Percentiles rank a stretch among this genome's conserved stretches.
Evolutionary conservation across 2,888 invertebrate genomes (phyloP).

Genomic region (Drosophila fungiperda): DNA sequence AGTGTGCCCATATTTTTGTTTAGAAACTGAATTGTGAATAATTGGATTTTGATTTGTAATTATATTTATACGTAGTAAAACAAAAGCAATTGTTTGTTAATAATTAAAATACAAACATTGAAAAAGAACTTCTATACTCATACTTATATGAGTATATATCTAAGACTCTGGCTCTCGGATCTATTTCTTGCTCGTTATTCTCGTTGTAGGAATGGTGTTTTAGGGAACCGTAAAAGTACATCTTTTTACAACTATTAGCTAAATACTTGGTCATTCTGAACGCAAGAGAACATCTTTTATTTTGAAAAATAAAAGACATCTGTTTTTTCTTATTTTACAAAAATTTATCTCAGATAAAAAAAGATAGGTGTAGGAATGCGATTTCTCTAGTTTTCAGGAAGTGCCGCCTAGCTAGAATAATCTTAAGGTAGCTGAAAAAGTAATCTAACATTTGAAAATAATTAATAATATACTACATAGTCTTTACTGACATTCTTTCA

Average conservation of each 20-base stretch:
- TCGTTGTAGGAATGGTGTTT: background rate
- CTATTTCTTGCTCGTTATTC: background rate
- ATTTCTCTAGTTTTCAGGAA: background rate
- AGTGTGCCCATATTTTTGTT: conserved; percentile 17
- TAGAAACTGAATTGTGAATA: background rate
- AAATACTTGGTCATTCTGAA: too few relatives aligned
- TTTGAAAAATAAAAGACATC: too few relatives aligned
- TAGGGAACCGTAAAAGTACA: background rate
- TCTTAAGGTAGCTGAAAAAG: background rate
- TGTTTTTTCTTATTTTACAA: background rate
- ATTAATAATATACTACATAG: background rate
- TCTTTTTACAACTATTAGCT: background rate
- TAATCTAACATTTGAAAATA: background rate
- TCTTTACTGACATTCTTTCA: background rate
- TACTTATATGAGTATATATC: background rate
- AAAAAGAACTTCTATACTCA: background rate
- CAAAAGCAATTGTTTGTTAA: background rate
- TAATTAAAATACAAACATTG: background rate
- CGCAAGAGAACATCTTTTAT: too few relatives aligned
- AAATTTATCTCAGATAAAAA: background rate
- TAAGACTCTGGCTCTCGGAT: background rate
- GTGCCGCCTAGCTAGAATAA: background rate
- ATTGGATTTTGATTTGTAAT: background rate
- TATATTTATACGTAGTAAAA: background rate
- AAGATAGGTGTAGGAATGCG: background rate